phyloP scores from a whole-genome alignment of 2,888 invertebrate species.

The Cerastis rubricosa region DNA sequence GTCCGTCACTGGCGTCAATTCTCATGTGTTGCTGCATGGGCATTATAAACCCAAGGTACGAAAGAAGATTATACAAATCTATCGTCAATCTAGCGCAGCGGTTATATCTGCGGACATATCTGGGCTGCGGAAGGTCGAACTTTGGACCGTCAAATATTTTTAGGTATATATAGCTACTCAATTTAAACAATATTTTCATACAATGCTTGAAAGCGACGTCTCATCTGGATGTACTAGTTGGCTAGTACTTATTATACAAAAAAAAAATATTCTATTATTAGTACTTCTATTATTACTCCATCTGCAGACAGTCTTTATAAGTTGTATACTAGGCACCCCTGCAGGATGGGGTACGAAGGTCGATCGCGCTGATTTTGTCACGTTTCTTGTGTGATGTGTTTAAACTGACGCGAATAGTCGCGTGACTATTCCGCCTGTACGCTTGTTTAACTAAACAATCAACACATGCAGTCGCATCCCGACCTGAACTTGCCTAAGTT shows the following conservation, averaged over 20 bases:
- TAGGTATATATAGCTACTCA: too few species aligned
- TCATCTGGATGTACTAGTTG: too few species aligned
- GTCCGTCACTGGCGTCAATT: conserved; percentile 76
- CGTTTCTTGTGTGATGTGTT: background rate
- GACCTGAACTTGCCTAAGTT: background rate
- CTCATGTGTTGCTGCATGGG: conserved; percentile 77
- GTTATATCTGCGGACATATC: too few species aligned
- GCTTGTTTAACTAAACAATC: background rate
- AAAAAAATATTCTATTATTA: too few species aligned
- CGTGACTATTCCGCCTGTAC: background rate
- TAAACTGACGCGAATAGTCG: background rate
- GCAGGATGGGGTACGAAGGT: background rate
- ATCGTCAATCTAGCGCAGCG: background rate
- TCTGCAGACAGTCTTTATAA: background rate
- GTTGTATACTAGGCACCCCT: background rate
- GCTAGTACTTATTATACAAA: too few species aligned
- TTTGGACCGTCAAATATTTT: too few species aligned
- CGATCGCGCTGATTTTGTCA: background rate
- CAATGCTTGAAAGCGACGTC: too few species aligned
- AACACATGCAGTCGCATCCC: background rate
- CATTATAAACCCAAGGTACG: conserved; percentile 75
- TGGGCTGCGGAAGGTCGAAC: too few species aligned
- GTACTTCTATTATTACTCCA: background rate
- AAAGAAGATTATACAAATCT: background rate
- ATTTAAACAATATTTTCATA: too few species aligned